Conservation (phyloP, 2,797 vertebrate genomes). For the Anableps anableps region DNA sequence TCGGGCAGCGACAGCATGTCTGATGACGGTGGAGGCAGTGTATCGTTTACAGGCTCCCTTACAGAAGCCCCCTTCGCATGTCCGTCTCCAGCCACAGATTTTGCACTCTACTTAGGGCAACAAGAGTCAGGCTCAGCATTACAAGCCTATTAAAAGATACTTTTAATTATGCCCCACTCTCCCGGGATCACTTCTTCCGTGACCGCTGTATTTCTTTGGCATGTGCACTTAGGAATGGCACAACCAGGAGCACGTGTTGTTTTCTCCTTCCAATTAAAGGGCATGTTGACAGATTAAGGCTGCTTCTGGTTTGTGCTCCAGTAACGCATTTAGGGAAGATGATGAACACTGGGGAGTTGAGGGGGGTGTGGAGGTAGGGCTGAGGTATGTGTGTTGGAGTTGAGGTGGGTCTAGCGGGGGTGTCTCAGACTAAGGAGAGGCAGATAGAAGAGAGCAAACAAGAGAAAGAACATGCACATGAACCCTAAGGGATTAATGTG, state of each 20-base stretch:
- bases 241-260: conserved; percentile 77
- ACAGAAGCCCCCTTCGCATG: conserved; percentile 67
- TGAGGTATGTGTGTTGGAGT: not conserved
- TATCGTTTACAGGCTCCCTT: conserved; percentile 81
- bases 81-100: conserved; percentile 76
- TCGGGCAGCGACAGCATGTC: conserved; percentile 81
- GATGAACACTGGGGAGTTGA: conserved; percentile 57
- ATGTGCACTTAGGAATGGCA: conserved; percentile 81
- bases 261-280: conserved; percentile 81
- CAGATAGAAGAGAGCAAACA: conserved; percentile 46
- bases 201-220: conserved; percentile 71
- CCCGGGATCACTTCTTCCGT: conserved; percentile 70
- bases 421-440: conserved; percentile 26
- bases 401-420: conserved; percentile 15
- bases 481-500: conserved; percentile 81
- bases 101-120: conserved; percentile 79
- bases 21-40: conserved; percentile 68
- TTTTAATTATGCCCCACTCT: conserved; percentile 76
- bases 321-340: conserved; percentile 79
- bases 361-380: conserved; percentile 3
- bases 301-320: conserved; percentile 80
- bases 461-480: conserved; percentile 65
- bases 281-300: conserved; percentile 82
- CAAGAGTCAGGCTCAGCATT: conserved; percentile 78
- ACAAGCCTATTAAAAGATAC: conserved; percentile 80